A percentile compares a stretch with the other conserved stretches of the same genome.
Evolutionary conservation across 2,113 vertebrate species (phyloP).

Genomic region (Physeter macrocephalus): DNA sequence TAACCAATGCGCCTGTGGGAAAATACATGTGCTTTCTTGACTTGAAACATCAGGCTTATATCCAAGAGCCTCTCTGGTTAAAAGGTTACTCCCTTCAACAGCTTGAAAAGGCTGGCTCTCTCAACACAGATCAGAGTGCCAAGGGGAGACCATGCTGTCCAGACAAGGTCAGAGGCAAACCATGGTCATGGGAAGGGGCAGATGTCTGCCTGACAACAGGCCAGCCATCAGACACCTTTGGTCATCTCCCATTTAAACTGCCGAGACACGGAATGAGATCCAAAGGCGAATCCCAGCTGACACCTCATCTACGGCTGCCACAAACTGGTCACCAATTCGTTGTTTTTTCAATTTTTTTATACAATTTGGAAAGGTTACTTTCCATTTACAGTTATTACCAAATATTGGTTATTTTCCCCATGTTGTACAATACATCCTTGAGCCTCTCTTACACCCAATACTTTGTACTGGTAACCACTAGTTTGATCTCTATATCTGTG

Average conservation of each 20-base stretch:
- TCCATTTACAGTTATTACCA: not conserved
- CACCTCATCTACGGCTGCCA: accelerated
- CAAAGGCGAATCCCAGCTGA: not conserved
- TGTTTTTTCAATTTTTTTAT: not conserved
- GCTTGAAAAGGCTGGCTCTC: not conserved
- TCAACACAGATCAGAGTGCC: not conserved
- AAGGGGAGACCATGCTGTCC: not conserved
- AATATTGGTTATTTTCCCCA: not conserved
- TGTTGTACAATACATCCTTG: not conserved
- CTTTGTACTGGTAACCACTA: not conserved
- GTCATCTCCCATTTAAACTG: not conserved
- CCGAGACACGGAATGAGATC: not conserved
- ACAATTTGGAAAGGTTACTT: not conserved
- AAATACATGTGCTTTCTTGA: not conserved
- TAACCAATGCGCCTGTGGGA: not conserved
- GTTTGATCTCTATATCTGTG: not conserved
- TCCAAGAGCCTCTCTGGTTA: not conserved
- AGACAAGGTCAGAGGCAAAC: slow-evolving; percentile 16
- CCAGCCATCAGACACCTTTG: not conserved
- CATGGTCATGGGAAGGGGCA: not conserved
- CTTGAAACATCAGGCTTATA: not conserved
- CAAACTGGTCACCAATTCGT: not conserved
- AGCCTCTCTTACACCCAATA: not conserved
- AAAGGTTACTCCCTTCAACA: not conserved
- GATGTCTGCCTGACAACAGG: not conserved